Evolutionary conservation across 1,140 invertebrate genomes (phyloP).

Genomic region (Plectrocnemia conspersa): DNA sequence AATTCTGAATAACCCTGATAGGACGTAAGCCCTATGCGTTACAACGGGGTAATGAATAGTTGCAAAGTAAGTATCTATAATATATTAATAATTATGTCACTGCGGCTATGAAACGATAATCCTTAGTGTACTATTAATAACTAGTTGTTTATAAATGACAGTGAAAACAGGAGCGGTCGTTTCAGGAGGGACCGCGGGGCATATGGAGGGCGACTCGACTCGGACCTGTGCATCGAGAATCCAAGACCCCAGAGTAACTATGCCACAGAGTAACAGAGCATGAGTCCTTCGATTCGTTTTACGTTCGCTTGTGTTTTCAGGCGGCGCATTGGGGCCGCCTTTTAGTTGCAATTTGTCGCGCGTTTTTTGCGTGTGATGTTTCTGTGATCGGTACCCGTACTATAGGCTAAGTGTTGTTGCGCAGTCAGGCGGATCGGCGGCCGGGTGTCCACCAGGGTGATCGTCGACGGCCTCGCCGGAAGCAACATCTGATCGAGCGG

Average conservation of each 20-base stretch:
- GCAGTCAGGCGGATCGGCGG: constrained; percentile 28
- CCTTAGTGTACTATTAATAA: not conserved
- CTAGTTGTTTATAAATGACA: not conserved
- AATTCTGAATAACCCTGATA: too few relatives aligned
- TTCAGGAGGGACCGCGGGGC: constrained; percentile 60
- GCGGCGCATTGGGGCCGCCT: not conserved
- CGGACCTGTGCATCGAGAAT: constrained; percentile 80
- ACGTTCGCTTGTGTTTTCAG: not conserved
- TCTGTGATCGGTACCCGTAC: not conserved
- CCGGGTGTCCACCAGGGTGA: constrained; percentile 30
- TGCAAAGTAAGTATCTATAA: not conserved
- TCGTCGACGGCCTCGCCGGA: constrained; percentile 33
- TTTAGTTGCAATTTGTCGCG: not conserved
- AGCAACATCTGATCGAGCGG: constrained; percentile 34
- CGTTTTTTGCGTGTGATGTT: constrained; percentile 23
- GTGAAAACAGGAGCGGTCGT: constrained; percentile 4
- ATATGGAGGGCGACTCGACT: constrained; percentile 77
- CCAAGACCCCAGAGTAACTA: constrained; percentile 48
- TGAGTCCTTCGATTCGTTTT: not conserved
- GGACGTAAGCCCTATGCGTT: not conserved
- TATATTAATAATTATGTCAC: not conserved
- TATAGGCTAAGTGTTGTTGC: constrained; percentile 27
- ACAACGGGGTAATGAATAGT: not conserved
- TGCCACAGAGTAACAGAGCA: not conserved
- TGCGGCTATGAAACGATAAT: not conserved